These are phyloP conservation scores for Rhingia rostrata DNA, from an alignment of 2,888 invertebrate genomes.

Conservation along the genomic window DNA sequence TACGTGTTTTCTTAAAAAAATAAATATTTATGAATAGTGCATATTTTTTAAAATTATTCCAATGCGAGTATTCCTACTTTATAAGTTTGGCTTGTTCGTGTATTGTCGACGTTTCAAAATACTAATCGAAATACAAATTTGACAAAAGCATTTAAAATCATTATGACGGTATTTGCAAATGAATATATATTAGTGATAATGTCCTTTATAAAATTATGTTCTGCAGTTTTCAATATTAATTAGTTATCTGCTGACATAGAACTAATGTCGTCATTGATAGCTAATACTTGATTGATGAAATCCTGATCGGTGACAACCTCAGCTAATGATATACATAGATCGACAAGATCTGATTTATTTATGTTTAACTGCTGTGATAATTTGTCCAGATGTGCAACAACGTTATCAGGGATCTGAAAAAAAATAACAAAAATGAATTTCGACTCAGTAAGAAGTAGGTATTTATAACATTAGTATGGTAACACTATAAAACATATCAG, in stretches of 20 bases:
- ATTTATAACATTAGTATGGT: too few relatives aligned
- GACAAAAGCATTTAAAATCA: constrained; percentile 68
- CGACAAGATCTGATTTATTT: constrained; percentile 86
- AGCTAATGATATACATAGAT: constrained; percentile 87
- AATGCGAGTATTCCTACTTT: too few relatives aligned
- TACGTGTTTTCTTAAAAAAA: too few relatives aligned
- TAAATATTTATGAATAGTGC: too few relatives aligned
- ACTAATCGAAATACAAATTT: constrained; percentile 71
- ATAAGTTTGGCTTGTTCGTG: neutral
- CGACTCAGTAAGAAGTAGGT: too few relatives aligned
- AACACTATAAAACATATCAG: too few relatives aligned
- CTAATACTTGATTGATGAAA: constrained; percentile 90
- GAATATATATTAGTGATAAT: constrained; percentile 55
- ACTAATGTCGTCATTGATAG: constrained; percentile 92
- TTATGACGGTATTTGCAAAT: constrained; percentile 67
- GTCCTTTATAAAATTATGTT: constrained; percentile 66
- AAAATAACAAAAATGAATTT: constrained; percentile 10
- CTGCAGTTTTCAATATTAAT: constrained; percentile 76
- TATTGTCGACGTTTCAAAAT: constrained; percentile 20
- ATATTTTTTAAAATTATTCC: too few relatives aligned
- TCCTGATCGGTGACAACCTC: constrained; percentile 87
- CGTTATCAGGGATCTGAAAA: constrained; percentile 85
- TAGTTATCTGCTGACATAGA: constrained; percentile 89
- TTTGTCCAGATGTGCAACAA: constrained; percentile 86
- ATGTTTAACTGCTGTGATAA: constrained; percentile 90